phyloP scores from a whole-genome alignment of 2,888 invertebrate genomes.

The Brachynemurus nebulosus region DNA sequence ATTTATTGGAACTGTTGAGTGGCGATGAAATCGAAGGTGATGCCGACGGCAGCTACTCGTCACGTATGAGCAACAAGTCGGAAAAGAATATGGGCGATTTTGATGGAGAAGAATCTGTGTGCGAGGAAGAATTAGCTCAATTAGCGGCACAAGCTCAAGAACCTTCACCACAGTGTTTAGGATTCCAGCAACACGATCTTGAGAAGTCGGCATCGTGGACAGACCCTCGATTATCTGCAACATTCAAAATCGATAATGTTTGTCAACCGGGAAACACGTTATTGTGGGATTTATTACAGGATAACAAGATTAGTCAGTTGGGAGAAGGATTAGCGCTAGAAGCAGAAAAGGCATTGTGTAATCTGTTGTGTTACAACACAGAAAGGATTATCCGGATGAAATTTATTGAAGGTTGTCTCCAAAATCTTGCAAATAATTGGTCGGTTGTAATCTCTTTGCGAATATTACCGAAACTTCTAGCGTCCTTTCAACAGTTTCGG shows the following conservation, averaged over 20 bases:
- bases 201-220: conserved; percentile 29
- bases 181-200: conserved; percentile 26
- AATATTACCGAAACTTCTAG: conserved; percentile 76
- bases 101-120: conserved; percentile 80
- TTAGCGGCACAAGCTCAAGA: conserved; percentile 47
- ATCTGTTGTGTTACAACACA: conserved; percentile 77
- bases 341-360: conserved; percentile 84
- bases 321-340: conserved; percentile 86
- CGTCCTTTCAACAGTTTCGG: conserved; percentile 80
- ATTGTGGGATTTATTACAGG: conserved; percentile 88
- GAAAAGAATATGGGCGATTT: conserved; percentile 92
- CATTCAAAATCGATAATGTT: conserved; percentile 43
- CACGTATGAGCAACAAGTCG: conserved; percentile 81
- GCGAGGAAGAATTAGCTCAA: conserved; percentile 71
- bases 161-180: conserved; percentile 26
- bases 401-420: conserved; percentile 88
- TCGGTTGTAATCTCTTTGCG: conserved; percentile 84
- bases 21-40: conserved; percentile 42
- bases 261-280: conserved; percentile 86
- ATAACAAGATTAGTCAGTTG: conserved; percentile 72
- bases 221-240: conserved; percentile 30
- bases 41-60: conserved; percentile 77
- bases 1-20: conserved; percentile 49
- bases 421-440: conserved; percentile 76
- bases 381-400: conserved; percentile 83